These are phyloP conservation scores for Scaptomyza reducta DNA, from an alignment of 2,888 invertebrate species.

Conservation along the genomic window DNA sequence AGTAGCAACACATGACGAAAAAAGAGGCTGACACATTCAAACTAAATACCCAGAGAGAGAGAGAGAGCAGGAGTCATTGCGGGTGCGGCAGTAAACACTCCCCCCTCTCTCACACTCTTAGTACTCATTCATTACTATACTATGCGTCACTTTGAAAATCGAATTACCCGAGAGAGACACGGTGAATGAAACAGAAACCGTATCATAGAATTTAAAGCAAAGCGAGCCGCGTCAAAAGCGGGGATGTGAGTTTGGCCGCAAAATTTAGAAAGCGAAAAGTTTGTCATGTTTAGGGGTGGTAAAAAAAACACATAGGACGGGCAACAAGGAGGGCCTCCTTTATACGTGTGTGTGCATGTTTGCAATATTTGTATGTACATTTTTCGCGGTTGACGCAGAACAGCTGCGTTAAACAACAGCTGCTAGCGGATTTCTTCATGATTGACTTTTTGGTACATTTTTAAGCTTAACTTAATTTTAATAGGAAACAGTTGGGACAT, in stretches of 20 bases:
- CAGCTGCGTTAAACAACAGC: constrained; percentile 37
- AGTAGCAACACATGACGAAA: constrained; percentile 51
- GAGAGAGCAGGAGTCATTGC: constrained; percentile 2
- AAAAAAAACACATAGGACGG: constrained; percentile 21
- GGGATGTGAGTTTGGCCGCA: constrained; percentile 11
- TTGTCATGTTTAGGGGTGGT: constrained; percentile 65
- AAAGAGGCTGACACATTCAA: constrained; percentile 20
- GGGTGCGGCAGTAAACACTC: constrained; percentile 24
- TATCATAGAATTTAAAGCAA: constrained; percentile 53
- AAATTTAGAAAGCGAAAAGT: constrained; percentile 49
- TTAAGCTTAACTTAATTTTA: not conserved
- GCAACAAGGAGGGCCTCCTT: constrained; percentile 11
- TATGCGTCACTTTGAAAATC: constrained; percentile 75
- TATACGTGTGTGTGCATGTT: not conserved
- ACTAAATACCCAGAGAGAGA: not conserved
- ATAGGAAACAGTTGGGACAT: not conserved
- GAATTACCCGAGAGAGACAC: constrained; percentile 64
- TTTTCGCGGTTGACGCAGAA: constrained; percentile 9
- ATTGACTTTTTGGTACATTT: not conserved
- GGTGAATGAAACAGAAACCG: constrained; percentile 76
- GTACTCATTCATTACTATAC: constrained; percentile 31
- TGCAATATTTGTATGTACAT: constrained; percentile 2
- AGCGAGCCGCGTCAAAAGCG: constrained; percentile 8
- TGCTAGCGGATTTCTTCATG: constrained; percentile 19
- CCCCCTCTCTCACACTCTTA: not conserved